Percentiles rank a stretch among this genome's conserved stretches.
Conservation (phyloP, 2,888 invertebrate species). For the Papilio gigon region DNA sequence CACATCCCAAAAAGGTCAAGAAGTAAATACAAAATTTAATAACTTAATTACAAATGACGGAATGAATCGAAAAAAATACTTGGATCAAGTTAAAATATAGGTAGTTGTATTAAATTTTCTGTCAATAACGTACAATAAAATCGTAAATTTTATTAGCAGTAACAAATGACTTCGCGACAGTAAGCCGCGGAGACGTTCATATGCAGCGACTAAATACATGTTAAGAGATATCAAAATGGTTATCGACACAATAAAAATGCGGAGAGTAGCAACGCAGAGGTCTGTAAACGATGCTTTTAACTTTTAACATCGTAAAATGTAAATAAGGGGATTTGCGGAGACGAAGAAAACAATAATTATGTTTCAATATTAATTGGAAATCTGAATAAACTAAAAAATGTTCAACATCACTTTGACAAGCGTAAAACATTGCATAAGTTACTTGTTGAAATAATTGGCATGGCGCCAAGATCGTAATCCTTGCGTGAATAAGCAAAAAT, state of each 20-base stretch:
- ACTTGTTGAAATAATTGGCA: constrained; percentile 24
- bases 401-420: not conserved
- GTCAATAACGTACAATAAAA: constrained; percentile 29
- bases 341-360: constrained; percentile 39
- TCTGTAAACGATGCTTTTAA: constrained; percentile 44
- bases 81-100: constrained; percentile 15
- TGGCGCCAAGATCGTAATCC: constrained; percentile 34
- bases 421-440: not conserved
- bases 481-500: constrained; percentile 38
- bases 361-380: constrained; percentile 18
- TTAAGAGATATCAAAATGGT: constrained; percentile 33
- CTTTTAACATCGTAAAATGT: constrained; percentile 52
- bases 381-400: not conserved
- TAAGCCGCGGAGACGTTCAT: constrained; percentile 29
- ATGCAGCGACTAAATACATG: constrained; percentile 36
- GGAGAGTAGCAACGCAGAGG: constrained; percentile 3
- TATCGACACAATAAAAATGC: constrained; percentile 35
- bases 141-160: constrained; percentile 33
- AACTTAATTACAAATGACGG: constrained; percentile 20
- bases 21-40: constrained; percentile 12
- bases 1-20: not conserved
- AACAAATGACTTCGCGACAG: constrained; percentile 20
- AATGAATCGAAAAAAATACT: not conserved
- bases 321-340: constrained; percentile 53
- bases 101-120: not conserved